phyloP scores from a whole-genome alignment of 2,797 vertebrate species.

The Holocentrus rufus region DNA sequence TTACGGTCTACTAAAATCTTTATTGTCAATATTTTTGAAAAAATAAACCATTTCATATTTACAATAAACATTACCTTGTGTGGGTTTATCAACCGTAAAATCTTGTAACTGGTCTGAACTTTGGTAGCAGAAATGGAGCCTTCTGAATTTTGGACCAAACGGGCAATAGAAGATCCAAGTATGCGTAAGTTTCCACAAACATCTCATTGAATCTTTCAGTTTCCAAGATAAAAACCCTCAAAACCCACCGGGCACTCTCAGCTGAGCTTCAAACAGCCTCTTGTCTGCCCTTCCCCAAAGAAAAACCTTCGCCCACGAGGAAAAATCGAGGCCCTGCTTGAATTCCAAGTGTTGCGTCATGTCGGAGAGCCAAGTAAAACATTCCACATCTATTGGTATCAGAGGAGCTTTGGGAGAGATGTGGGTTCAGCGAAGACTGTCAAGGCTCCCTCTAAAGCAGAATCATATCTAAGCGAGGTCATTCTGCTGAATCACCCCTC shows the following conservation, averaged over 20 bases:
- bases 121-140: conserved; percentile 27
- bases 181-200: conserved; percentile 44
- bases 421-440: conserved; percentile 46
- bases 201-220: conserved; percentile 48
- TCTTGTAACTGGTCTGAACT: neutral
- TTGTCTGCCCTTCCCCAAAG: conserved; percentile 29
- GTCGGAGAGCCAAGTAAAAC: conserved; percentile 62
- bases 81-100: conserved; percentile 28
- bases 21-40: conserved; percentile 20
- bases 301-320: conserved; percentile 40
- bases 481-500: conserved; percentile 61
- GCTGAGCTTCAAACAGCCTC: conserved; percentile 30
- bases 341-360: conserved; percentile 45
- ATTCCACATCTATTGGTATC: conserved; percentile 57
- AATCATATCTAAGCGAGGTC: conserved; percentile 62
- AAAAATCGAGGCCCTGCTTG: conserved; percentile 42
- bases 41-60: conserved; percentile 23
- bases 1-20: conserved; percentile 24
- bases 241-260: conserved; percentile 48
- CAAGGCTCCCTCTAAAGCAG: conserved; percentile 52
- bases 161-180: conserved; percentile 44
- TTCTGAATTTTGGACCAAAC: conserved; percentile 39
- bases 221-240: conserved; percentile 47
- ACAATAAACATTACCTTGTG: conserved; percentile 44
- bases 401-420: conserved; percentile 43